Base-by-base conservation (phyloP, 2,797 vertebrate species). In the Phrynocephalus guinanensis region DNA sequence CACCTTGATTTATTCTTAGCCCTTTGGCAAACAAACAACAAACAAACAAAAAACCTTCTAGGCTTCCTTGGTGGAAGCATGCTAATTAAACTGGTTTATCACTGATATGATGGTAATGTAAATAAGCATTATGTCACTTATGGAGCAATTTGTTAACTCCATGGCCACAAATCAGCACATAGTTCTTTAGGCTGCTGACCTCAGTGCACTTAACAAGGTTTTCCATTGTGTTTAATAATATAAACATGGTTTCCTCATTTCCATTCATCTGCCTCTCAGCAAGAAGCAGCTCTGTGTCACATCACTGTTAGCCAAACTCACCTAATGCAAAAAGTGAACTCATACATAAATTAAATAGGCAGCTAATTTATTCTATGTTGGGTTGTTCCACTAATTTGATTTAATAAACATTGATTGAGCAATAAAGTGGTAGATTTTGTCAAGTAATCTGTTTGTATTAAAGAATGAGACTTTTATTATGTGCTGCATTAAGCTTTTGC, bases 91-190 rank as follows among this genome's bases (percentile, higher is more conserved):
- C 3, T 24, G 10, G 6, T 72, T 28, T n/a, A 10, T 6, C 11
- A 48, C 20, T 38, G 72, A 52, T 50, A 60, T 50, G 24, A 16
- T 71, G 68, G 20, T 33, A 67, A 5, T 28, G 24, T 76, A 63
- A 16, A 38, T 38, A 75, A 50, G 18, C 16, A 33, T 30, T n/a
- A 44, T 52, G 22, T n/a, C 79, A 86, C 10, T 50, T 4, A 33
- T 28, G 52, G 44, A 90, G 63, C 48, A 44, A 85, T 84, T 70
- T 84, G 50, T 93, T 13, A 87, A 1, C 30, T 67, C 0, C 18
- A 20, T 63, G 60, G 60, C 60, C 60, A 63, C 63, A 22, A 11
- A 9, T 24, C 33, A 52, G 28, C 18, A 83, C 18, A 72, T 4
- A n/a, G 68, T 6, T 6, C 26, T 79, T 86, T 5, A 33, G 18